Evolutionary conservation across 2,888 invertebrate genomes (phyloP), one percentile per base, ranked within the genome.

Genomic region (Caenorhabditis uteleia): DNA sequence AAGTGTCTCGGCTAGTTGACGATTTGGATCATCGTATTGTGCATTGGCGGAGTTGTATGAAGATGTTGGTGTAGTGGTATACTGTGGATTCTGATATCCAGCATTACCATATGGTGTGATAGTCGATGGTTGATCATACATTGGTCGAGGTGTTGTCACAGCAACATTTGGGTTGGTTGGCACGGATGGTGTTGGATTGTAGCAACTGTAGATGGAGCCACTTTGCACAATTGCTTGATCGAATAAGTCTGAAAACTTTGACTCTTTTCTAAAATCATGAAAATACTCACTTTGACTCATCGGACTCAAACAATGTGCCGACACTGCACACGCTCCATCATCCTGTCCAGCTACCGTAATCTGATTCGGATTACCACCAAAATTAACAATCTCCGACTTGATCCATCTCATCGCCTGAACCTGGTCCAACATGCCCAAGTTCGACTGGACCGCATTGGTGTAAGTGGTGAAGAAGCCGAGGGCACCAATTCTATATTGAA

Each of bases 401-500:
- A 81, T 73, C 75, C 75, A 75, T 64, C 46, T 50, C 25, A 75
- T 61, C 8, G 70, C 75, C 38, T 59, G 51, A 7, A 75, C 73
- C 40, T 71, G 78, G 51, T 80, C 80, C 44, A 75, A 66, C 67
- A 80, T 73, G 47, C 80, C 80, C 16, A 73, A 62, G 57, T 82
- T 82, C 14, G 77, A 72, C 7, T 71, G 68, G 8, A 77, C 65
- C 8, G 64, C 59, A 3, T 61, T 56, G 1, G 69, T 69, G 26
- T 70, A 68, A 2, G 73, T 66, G 25, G 76, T 72, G 64, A 77
- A 74, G 62, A 76, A 77, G 7, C 75, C 77, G 6, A 77, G 59
- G 1, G 75, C 71, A 31, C 77, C 77, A n/a, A 77, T 46, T 7
- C 77, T 65, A 40, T 77, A 77, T 40, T 77, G 77, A 3, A 77